A percentile compares a stretch with the other conserved stretches of the same genome.
These are phyloP conservation scores for Nyctibius grandis DNA, from an alignment of 2,797 vertebrate species.

Conservation along the genomic window DNA sequence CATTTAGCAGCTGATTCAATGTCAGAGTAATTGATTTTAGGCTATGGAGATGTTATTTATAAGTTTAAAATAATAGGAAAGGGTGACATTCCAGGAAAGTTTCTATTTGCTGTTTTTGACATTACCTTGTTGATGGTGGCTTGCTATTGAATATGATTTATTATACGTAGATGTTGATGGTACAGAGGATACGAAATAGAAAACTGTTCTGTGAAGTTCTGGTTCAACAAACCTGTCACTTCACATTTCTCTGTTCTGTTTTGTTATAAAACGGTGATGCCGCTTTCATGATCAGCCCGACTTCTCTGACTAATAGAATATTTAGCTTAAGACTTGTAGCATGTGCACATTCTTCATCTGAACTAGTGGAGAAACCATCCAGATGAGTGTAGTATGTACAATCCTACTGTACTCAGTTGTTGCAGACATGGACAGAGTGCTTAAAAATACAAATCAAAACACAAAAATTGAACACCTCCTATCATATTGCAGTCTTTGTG, in stretches of 20 bases:
- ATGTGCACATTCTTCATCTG: background rate
- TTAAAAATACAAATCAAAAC: background rate
- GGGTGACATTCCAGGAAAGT: background rate
- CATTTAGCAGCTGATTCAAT: background rate
- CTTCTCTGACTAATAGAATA: background rate
- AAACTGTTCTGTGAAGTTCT: background rate
- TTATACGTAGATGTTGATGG: background rate
- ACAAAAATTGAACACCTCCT: background rate
- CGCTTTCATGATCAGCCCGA: rapidly evolving
- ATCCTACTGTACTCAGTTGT: background rate
- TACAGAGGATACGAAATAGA: background rate
- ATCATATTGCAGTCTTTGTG: background rate
- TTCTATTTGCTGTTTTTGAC: background rate
- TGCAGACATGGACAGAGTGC: background rate
- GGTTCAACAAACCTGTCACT: background rate
- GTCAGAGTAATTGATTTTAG: background rate
- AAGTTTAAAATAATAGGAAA: background rate
- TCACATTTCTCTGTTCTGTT: background rate
- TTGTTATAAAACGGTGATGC: background rate
- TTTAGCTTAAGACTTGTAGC: background rate
- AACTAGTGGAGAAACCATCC: background rate
- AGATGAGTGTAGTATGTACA: background rate
- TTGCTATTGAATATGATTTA: background rate
- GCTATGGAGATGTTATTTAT: background rate
- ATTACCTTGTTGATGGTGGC: background rate